Evolutionary conservation across 2,797 vertebrate species (phyloP).

Genomic region (Rhynchonycteris naso): DNA sequence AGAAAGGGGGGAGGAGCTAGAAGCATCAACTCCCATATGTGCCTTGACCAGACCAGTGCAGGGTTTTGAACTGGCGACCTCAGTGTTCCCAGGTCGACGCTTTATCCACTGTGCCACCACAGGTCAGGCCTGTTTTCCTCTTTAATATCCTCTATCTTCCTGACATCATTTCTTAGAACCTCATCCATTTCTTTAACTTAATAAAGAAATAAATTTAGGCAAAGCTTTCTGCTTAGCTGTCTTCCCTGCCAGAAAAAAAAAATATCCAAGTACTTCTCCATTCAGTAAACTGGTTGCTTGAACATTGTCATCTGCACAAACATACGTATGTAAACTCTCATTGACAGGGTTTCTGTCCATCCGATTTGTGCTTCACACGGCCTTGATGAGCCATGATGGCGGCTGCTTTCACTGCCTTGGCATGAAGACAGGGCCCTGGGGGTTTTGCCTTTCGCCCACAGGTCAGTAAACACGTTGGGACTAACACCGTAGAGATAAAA

Average conservation of each 20-base stretch:
- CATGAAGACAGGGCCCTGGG: neutral
- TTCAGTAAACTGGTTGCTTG: neutral
- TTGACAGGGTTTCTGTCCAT: neutral
- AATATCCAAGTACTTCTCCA: neutral
- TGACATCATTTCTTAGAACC: conserved; percentile 10
- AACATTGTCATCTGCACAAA: neutral
- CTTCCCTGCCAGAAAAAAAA: conserved; percentile 35
- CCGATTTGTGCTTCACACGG: conserved; percentile 42
- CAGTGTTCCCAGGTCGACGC: too few species aligned
- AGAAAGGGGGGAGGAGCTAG: too few species aligned
- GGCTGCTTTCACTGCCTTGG: conserved; percentile 44
- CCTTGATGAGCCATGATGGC: conserved; percentile 44
- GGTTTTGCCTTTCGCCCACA: conserved; percentile 58
- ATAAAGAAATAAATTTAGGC: conserved; percentile 44
- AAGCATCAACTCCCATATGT: too few species aligned
- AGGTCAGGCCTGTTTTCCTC: conserved; percentile 38
- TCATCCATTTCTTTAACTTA: conserved; percentile 1
- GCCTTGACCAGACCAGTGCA: too few species aligned
- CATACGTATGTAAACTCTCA: neutral
- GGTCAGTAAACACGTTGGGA: conserved; percentile 57
- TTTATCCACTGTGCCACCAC: too few species aligned
- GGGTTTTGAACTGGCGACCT: too few species aligned
- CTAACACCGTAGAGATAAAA: conserved; percentile 48
- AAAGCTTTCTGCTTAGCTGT: conserved; percentile 48
- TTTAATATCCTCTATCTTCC: conserved; percentile 48